Evolutionary conservation across 2,888 invertebrate genomes (phyloP).

Genomic region (Caenorhabditis sp.): DNA sequence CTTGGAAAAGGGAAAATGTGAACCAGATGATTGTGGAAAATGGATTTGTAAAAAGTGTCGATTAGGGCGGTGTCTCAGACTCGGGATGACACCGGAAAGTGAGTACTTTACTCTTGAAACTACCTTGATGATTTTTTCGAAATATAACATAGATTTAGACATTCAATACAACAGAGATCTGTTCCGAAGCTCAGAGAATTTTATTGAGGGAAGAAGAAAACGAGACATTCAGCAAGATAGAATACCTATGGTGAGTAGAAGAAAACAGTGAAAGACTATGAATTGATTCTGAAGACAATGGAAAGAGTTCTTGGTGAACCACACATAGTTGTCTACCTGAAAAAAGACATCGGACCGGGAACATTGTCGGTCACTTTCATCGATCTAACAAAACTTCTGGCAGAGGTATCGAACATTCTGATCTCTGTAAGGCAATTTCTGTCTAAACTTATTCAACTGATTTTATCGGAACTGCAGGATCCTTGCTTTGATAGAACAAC

Average conservation of each 20-base stretch:
- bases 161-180: constrained; percentile 14
- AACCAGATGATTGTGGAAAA: background rate
- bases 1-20: background rate
- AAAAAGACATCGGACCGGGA: background rate
- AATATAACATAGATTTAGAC: background rate
- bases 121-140: too few relatives aligned
- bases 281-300: background rate
- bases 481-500: background rate
- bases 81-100: constrained; percentile 28
- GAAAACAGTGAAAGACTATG: background rate
- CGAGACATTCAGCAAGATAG: background rate
- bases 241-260: background rate
- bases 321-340: background rate
- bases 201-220: background rate
- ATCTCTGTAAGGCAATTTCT: background rate
- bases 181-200: background rate
- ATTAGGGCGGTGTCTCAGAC: background rate
- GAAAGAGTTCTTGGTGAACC: constrained; percentile 11
- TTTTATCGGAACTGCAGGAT: background rate
- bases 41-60: constrained; percentile 24
- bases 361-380: background rate
- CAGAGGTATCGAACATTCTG: background rate
- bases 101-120: background rate
- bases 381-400: constrained; percentile 1
- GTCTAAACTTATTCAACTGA: too few relatives aligned